Conservation (phyloP, 2,113 vertebrate genomes). For the Ranitomeya variabilis region DNA sequence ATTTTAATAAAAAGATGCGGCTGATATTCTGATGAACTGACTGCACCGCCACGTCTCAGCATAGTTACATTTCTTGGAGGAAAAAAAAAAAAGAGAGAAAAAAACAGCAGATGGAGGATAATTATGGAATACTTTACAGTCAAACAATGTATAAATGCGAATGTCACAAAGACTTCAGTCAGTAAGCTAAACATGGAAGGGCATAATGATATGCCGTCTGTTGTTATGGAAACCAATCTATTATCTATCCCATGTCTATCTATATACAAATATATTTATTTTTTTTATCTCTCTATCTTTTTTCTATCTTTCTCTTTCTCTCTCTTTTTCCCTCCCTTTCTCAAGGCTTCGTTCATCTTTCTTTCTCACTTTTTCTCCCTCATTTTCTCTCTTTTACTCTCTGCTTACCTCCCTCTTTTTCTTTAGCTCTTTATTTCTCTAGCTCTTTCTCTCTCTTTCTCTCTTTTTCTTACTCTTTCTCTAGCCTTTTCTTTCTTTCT, state of each 20-base stretch:
- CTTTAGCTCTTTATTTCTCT: no score
- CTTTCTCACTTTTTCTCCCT: no score
- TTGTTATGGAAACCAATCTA: slow-evolving; percentile 36
- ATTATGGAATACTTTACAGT: slow-evolving; percentile 21
- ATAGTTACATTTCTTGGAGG: background rate
- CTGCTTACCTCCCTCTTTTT: no score
- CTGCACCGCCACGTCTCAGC: slow-evolving; percentile 36
- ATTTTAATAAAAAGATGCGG: slow-evolving; percentile 55
- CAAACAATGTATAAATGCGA: slow-evolving; percentile 20
- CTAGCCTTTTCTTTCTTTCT: no score
- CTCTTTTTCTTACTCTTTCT: no score
- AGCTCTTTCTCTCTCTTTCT: no score
- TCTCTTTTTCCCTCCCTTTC: no score
- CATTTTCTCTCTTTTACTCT: no score
- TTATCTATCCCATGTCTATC: background rate
- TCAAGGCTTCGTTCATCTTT: no score
- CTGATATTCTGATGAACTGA: slow-evolving; percentile 56
- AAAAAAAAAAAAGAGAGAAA: background rate
- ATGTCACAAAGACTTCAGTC: slow-evolving; percentile 8
- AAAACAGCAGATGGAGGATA: background rate
- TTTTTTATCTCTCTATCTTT: background rate
- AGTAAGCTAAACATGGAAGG: background rate
- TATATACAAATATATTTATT: background rate
- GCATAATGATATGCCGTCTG: slow-evolving; percentile 23
- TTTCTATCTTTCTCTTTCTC: background rate